Evolutionary conservation across 2,797 vertebrate species (phyloP).

Genomic region (Xiphorhynchus erythropygius): DNA sequence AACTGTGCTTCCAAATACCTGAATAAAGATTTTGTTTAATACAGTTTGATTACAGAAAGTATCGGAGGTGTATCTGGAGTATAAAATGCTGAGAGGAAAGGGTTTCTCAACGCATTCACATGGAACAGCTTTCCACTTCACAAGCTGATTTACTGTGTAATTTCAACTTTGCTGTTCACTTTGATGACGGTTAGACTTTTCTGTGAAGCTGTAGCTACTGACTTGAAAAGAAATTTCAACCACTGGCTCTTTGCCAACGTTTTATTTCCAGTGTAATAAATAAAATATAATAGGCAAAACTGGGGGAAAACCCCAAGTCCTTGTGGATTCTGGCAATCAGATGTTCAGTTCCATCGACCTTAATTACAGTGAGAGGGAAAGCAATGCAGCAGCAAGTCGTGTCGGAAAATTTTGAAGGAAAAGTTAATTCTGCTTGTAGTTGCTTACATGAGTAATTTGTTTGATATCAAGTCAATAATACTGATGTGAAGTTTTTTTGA

Average conservation of each 20-base stretch:
- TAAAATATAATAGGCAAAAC: background rate
- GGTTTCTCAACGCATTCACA: background rate
- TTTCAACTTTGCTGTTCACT: background rate
- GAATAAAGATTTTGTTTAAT: background rate
- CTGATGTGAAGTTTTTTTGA: background rate
- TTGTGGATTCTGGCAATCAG: background rate
- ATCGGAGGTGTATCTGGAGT: background rate
- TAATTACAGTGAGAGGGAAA: background rate
- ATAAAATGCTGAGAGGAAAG: background rate
- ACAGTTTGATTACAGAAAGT: background rate
- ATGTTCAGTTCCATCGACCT: background rate
- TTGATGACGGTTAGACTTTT: background rate
- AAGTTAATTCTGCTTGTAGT: background rate
- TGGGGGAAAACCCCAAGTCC: background rate
- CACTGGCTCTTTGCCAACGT: background rate
- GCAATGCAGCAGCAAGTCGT: background rate
- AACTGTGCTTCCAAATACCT: background rate
- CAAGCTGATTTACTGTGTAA: background rate
- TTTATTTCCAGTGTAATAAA: background rate
- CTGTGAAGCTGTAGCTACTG: background rate
- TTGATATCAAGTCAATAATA: background rate
- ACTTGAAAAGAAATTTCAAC: background rate
- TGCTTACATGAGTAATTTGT: background rate
- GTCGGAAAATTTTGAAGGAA: background rate
- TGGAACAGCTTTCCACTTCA: background rate